phyloP scores from a whole-genome alignment of 2,888 invertebrate species.

The Amiota mariae region DNA sequence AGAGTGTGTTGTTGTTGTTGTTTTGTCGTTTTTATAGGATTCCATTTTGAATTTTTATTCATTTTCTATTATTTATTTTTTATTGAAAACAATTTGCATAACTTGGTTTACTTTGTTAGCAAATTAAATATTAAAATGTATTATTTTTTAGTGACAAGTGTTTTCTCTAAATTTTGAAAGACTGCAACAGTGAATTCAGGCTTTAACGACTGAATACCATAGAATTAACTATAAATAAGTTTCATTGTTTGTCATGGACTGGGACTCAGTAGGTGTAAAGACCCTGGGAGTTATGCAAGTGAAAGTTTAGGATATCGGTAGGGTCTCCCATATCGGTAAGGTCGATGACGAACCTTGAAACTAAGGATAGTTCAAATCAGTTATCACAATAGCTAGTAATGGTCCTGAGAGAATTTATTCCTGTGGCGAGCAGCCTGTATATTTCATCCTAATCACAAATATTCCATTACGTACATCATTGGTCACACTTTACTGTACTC shows the following conservation, averaged over 20 bases:
- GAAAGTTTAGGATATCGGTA: neutral
- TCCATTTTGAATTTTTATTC: neutral
- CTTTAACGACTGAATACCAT: neutral
- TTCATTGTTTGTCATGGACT: neutral
- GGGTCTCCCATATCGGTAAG: too few species aligned
- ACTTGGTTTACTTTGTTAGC: neutral
- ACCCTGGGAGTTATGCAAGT: too few species aligned
- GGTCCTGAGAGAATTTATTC: too few species aligned
- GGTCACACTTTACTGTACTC: too few species aligned
- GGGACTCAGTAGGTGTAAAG: neutral
- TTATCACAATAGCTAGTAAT: too few species aligned
- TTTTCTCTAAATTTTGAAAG: neutral
- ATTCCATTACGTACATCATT: too few species aligned
- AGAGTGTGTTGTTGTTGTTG: neutral
- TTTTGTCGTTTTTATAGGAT: neutral
- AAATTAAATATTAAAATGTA: constrained; percentile 19
- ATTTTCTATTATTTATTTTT: neutral
- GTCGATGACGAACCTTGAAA: too few species aligned
- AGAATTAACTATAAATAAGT: neutral
- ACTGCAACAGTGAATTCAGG: neutral
- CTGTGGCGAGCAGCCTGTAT: too few species aligned
- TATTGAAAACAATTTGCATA: constrained; percentile 26
- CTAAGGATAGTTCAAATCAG: too few species aligned
- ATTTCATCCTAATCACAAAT: too few species aligned
- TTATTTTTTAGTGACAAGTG: constrained; percentile 28